phyloP scores from a whole-genome alignment of 2,797 vertebrate genomes.

The Notamacropus eugenii region DNA sequence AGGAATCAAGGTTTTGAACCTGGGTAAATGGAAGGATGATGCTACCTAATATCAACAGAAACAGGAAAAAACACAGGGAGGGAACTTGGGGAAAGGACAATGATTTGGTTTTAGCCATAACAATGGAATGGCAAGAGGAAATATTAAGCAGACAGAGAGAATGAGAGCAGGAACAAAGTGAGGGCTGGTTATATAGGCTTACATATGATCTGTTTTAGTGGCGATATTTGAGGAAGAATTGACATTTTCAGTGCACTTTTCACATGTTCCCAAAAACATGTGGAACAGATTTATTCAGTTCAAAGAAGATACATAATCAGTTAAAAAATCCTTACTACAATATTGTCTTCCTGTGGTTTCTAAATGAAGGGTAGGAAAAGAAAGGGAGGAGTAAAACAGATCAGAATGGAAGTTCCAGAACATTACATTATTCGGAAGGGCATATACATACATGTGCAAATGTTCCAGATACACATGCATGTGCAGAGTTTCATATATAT shows the following conservation, averaged over 20 bases:
- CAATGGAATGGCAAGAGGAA: not conserved
- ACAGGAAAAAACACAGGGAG: not conserved
- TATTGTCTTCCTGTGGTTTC: constrained; percentile 77
- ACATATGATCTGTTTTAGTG: not conserved
- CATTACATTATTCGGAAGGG: not conserved
- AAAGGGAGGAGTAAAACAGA: constrained; percentile 65
- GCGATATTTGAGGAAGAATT: constrained; percentile 13
- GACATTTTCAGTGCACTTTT: constrained; percentile 47
- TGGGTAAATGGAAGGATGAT: not conserved
- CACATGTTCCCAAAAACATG: constrained; percentile 63
- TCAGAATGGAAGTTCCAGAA: constrained; percentile 9
- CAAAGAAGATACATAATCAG: constrained; percentile 75
- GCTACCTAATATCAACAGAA: not conserved
- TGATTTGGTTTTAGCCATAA: not conserved
- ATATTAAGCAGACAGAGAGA: not conserved
- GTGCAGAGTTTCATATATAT: not conserved
- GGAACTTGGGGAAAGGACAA: not conserved
- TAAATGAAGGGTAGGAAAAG: constrained; percentile 65
- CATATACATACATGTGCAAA: not conserved
- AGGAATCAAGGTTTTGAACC: not conserved
- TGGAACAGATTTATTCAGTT: constrained; percentile 76
- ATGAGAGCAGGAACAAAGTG: not conserved
- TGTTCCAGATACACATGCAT: not conserved
- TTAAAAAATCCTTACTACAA: constrained; percentile 67
- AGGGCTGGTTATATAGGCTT: not conserved